These are phyloP conservation scores for Radopholus similis DNA, from an alignment of 1,140 invertebrate species.

Conservation along the genomic window DNA sequence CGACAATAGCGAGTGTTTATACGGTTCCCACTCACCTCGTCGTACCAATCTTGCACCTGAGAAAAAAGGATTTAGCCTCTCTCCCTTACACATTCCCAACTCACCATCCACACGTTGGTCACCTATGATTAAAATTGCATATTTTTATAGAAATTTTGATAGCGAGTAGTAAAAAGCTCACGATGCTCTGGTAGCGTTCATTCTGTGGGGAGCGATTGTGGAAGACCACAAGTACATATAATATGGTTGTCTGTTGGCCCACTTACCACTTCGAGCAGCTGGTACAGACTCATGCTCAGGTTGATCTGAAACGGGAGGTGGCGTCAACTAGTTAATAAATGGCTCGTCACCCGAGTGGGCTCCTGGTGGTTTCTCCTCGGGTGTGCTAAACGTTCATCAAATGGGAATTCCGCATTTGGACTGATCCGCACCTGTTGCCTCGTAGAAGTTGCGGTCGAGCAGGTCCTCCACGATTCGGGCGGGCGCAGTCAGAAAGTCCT, in stretches of 20 bases:
- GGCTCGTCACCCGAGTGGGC: slow-evolving; percentile 46
- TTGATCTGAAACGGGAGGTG: no score
- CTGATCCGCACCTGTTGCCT: slow-evolving; percentile 27
- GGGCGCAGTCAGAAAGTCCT: slow-evolving; percentile 24
- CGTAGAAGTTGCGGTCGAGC: slow-evolving; percentile 51
- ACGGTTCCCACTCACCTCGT: slow-evolving; percentile 30
- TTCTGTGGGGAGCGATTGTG: slow-evolving; percentile 25
- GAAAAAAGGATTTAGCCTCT: no score
- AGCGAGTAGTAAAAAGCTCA: no score
- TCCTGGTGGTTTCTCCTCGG: slow-evolving; percentile 39
- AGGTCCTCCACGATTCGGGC: slow-evolving; percentile 52
- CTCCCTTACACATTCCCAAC: background rate
- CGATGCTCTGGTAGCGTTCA: slow-evolving; percentile 47
- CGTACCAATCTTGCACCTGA: slow-evolving; percentile 53
- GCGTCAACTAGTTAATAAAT: no score
- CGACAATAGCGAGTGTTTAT: background rate
- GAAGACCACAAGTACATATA: background rate
- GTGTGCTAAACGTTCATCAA: slow-evolving; percentile 11
- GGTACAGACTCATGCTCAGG: slow-evolving; percentile 54
- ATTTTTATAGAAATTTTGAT: no score
- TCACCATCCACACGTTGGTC: slow-evolving; percentile 59
- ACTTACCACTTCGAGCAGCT: slow-evolving; percentile 53
- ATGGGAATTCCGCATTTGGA: background rate
- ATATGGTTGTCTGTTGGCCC: background rate
- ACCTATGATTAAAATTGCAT: no score